Evolutionary conservation across 2,888 invertebrate genomes (phyloP), one percentile per base, ranked within the genome.

Genomic region (Patella pellucida): DNA sequence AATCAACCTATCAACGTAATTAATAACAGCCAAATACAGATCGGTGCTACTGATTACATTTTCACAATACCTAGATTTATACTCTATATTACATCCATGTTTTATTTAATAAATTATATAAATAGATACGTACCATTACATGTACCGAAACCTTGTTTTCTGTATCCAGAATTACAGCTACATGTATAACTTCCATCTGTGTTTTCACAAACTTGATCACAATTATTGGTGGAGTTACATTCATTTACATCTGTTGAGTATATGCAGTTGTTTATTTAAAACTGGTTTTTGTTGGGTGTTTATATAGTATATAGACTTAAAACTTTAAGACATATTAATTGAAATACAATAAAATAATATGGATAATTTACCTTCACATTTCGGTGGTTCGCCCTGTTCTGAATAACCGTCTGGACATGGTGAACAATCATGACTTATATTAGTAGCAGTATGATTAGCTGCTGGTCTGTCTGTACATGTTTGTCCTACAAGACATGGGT

Each of bases 381-480:
- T 79, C 9, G 27, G 50, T 19, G 56, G 52, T 19, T 70, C 27
- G 11, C 31, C 27, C 7, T 62, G 52, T 14, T 76, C 56, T 54
- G 27, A 31, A 67, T 51, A 79, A 11, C 76, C 79, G 3, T 31
- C 5, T 1, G 75, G 71, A 69, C 79, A 79, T 23, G 72, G 51
- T n/a, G 52, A 50, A 56, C 79, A 79, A 52, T 51, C 71, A 51
- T 75, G 78, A 2, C 50, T 31, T 1, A 56, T 73, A n/a, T 74
- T 72, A 19, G 67, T 68, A 3, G 1, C 15, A 15, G 12, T 56
- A 56, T 81, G 76, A 12, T 71, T 51, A 3, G n/a, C 76, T n/a
- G 76, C 73, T 3, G 73, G 14, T 19, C 74, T 70, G 68, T 82
- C 81, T 27, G 79, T 79, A 71, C 82, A 82, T 12, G 67, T 78